Evolutionary conservation across 37 sponge, comb jelly and placozoan species (phyloP).

Genomic region (Hormiphora californensis): DNA sequence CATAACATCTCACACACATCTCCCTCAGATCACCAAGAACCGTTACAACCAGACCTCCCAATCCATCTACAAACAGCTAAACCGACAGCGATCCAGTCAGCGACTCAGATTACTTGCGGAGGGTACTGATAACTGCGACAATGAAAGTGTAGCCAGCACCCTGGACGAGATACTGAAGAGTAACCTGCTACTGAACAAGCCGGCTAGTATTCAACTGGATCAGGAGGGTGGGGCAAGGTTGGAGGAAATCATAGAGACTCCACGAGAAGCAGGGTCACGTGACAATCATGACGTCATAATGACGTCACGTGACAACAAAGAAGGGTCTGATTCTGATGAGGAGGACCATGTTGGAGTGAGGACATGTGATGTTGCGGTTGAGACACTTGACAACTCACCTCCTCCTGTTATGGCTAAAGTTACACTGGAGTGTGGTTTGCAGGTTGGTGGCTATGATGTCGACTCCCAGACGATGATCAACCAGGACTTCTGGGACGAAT

Average conservation of each 20-base stretch:
- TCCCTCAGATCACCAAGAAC: slow-evolving; percentile 4
- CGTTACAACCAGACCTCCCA: slow-evolving; percentile 24
- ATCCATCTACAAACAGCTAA: background rate
- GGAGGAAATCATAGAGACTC: background rate
- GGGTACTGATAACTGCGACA: background rate
- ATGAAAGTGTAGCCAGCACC: background rate
- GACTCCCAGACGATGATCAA: slow-evolving; percentile 19
- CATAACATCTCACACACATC: too few relatives aligned
- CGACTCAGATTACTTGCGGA: slow-evolving; percentile 15
- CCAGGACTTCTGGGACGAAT: slow-evolving; percentile 43
- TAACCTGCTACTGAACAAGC: slow-evolving; percentile 38
- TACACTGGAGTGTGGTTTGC: slow-evolving; percentile 40
- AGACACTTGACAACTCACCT: background rate
- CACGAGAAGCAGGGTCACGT: background rate
- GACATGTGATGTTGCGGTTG: slow-evolving; percentile 6
- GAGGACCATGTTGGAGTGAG: background rate
- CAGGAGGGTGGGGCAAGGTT: background rate
- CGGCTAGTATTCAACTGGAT: background rate
- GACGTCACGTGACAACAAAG: background rate
- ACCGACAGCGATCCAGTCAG: background rate
- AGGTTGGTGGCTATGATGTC: slow-evolving; percentile 35
- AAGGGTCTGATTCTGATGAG: background rate
- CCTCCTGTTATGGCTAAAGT: slow-evolving; percentile 6
- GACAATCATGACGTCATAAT: too few relatives aligned
- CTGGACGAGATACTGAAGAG: slow-evolving; percentile 31